Percentiles rank a stretch among this genome's conserved stretches.
phyloP scores from a whole-genome alignment of 2,113 vertebrate species.

The Echinops telfairi region DNA sequence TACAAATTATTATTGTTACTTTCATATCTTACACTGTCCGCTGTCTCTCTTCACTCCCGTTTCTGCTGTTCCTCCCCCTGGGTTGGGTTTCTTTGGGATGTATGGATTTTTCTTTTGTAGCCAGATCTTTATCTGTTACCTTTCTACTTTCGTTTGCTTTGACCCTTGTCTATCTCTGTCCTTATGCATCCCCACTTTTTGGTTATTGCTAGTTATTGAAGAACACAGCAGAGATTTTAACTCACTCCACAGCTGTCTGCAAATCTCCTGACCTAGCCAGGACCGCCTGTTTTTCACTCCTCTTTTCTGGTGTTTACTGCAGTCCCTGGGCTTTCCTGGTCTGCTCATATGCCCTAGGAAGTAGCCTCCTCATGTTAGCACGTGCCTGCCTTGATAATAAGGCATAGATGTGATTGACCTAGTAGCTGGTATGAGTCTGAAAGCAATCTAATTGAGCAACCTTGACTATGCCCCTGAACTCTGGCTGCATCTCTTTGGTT shows the following conservation, averaged over 20 bases:
- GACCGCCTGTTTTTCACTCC: not conserved
- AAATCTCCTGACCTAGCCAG: not conserved
- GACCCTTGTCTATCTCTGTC: not conserved
- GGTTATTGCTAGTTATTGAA: not conserved
- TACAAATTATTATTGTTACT: too few species aligned
- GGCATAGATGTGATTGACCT: not conserved
- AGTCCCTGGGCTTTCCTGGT: too few species aligned
- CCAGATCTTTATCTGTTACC: not conserved
- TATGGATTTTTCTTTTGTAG: too few species aligned
- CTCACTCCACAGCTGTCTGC: not conserved
- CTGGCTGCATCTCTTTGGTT: not conserved
- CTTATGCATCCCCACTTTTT: not conserved
- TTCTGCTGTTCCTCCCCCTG: too few species aligned
- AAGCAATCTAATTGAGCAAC: not conserved
- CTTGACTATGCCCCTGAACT: not conserved
- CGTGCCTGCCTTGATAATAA: not conserved
- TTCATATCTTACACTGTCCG: too few species aligned
- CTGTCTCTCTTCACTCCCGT: too few species aligned
- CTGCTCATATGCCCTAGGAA: too few species aligned
- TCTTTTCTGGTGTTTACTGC: not conserved
- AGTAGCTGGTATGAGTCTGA: not conserved
- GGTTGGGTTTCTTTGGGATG: too few species aligned
- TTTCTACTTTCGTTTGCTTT: not conserved
- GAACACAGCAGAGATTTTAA: not conserved
- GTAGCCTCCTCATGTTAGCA: not conserved